These are phyloP conservation scores for Enteromius anoplus DNA, from an alignment of 2,797 vertebrate species.

Conservation along the genomic window DNA sequence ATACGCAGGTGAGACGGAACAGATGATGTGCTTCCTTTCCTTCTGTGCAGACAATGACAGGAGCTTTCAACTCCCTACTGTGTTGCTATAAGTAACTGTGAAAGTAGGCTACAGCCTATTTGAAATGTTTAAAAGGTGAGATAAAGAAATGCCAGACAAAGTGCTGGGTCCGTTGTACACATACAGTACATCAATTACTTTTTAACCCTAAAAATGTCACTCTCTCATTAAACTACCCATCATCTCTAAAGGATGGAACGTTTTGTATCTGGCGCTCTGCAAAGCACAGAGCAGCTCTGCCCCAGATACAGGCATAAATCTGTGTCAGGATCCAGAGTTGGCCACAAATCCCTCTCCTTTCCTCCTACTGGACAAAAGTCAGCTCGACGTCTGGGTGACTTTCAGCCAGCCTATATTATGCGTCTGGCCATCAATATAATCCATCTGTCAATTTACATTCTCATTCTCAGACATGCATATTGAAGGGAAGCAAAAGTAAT, in stretches of 20 bases:
- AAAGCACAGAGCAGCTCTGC: slow-evolving; percentile 59
- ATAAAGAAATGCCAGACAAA: slow-evolving; percentile 15
- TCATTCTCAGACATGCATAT: neutral
- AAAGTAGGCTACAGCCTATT: slow-evolving; percentile 47
- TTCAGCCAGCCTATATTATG: slow-evolving; percentile 53
- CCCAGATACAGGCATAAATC: slow-evolving; percentile 61
- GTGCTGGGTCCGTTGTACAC: neutral
- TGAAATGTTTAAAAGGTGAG: slow-evolving; percentile 22
- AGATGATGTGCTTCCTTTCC: neutral
- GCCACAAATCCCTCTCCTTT: slow-evolving; percentile 69
- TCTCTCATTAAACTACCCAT: slow-evolving; percentile 8
- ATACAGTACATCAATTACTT: neutral
- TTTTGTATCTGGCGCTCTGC: slow-evolving; percentile 47
- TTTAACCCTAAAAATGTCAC: slow-evolving; percentile 21
- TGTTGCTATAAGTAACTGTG: slow-evolving; percentile 43
- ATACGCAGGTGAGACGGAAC: neutral
- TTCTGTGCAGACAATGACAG: slow-evolving; percentile 17
- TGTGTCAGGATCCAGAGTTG: slow-evolving; percentile 63
- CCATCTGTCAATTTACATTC: slow-evolving; percentile 33
- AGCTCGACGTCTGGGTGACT: slow-evolving; percentile 71
- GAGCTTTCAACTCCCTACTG: slow-evolving; percentile 30
- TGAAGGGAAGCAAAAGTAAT: neutral
- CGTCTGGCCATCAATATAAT: slow-evolving; percentile 28
- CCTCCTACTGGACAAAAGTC: slow-evolving; percentile 64
- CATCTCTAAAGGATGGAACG: slow-evolving; percentile 37